Evolutionary conservation across 2,113 vertebrate species (phyloP).

Genomic region (Notarius lentiginosus): DNA sequence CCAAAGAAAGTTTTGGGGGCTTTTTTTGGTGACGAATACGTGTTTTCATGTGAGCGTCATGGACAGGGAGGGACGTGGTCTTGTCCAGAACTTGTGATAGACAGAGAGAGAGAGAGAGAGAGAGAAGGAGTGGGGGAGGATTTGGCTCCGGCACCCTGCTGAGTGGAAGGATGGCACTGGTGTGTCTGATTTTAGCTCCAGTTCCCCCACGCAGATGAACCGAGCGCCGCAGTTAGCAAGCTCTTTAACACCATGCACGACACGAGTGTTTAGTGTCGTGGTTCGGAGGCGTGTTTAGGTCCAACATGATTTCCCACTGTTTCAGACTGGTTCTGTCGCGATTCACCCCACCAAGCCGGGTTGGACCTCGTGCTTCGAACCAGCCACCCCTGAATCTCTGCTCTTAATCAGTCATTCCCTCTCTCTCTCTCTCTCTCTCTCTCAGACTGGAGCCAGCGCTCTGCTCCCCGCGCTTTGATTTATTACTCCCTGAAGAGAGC

Average conservation of each 20-base stretch:
- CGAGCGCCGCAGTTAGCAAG: not conserved
- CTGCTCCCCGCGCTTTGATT: slow-evolving; percentile 48
- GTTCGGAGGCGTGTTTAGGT: not conserved
- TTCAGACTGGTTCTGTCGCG: not conserved
- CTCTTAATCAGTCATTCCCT: slow-evolving; percentile 66
- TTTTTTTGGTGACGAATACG: not conserved
- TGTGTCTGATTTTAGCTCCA: slow-evolving; percentile 17
- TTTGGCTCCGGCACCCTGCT: slow-evolving; percentile 38
- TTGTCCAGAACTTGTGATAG: slow-evolving; percentile 19
- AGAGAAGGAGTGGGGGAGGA: slow-evolving; percentile 18
- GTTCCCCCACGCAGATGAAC: slow-evolving; percentile 2
- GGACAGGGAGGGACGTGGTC: slow-evolving; percentile 8
- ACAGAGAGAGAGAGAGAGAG: slow-evolving; percentile 13
- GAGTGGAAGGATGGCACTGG: slow-evolving; percentile 36
- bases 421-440: slow-evolving; percentile 55
- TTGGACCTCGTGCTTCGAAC: slow-evolving; percentile 49
- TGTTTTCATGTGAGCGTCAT: slow-evolving; percentile 26
- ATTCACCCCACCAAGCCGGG: slow-evolving; percentile 21
- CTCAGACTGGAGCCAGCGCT: slow-evolving; percentile 39
- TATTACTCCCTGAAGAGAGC: slow-evolving; percentile 43
- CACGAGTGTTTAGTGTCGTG: slow-evolving; percentile 1
- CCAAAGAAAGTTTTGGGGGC: not conserved
- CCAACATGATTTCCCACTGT: not conserved
- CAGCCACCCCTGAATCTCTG: slow-evolving; percentile 58
- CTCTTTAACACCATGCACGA: not conserved